A percentile compares a stretch with the other conserved stretches of the same genome.
Evolutionary conservation across 2,888 invertebrate genomes (phyloP).

Genomic region (Oeneis ivallda): DNA sequence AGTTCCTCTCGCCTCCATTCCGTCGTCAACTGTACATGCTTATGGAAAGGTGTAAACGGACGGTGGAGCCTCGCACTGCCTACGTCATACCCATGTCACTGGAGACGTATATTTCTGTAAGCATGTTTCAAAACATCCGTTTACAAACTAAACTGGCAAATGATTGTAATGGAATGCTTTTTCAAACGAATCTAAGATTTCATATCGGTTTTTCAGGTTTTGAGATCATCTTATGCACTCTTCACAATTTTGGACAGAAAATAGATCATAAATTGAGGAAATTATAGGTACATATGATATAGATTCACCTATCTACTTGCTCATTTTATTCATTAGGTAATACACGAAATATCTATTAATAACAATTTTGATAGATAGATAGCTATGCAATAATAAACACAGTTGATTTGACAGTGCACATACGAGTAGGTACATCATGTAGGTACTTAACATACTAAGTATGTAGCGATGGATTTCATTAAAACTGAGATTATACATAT

Average conservation of each 20-base stretch:
- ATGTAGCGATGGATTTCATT: too few relatives aligned
- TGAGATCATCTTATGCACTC: constrained; percentile 65
- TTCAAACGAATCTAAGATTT: not conserved
- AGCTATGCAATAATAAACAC: too few relatives aligned
- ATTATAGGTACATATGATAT: not conserved
- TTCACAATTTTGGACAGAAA: constrained; percentile 64
- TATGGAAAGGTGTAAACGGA: constrained; percentile 56
- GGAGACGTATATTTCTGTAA: constrained; percentile 65
- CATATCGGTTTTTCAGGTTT: constrained; percentile 56
- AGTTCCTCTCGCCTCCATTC: constrained; percentile 54
- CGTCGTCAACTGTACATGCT: constrained; percentile 59
- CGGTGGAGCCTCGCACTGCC: constrained; percentile 56
- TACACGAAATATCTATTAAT: too few relatives aligned
- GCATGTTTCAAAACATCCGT: constrained; percentile 23
- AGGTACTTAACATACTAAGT: too few relatives aligned
- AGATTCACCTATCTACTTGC: not conserved
- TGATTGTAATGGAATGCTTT: not conserved
- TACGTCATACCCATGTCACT: constrained; percentile 67
- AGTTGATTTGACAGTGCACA: too few relatives aligned
- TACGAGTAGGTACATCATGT: too few relatives aligned
- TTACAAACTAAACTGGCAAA: not conserved
- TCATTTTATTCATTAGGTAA: too few relatives aligned
- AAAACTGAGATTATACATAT: too few relatives aligned
- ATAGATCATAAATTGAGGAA: constrained; percentile 27
- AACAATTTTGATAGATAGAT: too few relatives aligned